These are phyloP conservation scores for Eupithecia vulgata DNA, from an alignment of 2,888 invertebrate species.

Conservation along the genomic window DNA sequence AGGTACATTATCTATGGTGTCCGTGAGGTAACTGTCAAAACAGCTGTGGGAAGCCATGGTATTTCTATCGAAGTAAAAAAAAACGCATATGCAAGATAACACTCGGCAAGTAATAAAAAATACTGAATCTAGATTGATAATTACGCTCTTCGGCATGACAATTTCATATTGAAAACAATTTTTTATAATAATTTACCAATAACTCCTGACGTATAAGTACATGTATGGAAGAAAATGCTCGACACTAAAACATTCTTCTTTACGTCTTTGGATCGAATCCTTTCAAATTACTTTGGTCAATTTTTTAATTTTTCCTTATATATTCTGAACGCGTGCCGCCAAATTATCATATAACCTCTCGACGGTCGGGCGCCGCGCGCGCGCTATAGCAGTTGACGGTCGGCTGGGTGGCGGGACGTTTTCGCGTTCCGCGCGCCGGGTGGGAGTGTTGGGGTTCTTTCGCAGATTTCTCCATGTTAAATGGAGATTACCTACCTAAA, in stretches of 20 bases:
- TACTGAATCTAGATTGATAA: not conserved
- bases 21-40: conserved; percentile 16
- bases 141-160: not conserved
- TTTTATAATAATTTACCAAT: not conserved
- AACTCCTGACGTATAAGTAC: too few relatives aligned
- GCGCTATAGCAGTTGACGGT: too few relatives aligned
- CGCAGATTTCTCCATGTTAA: too few relatives aligned
- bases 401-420: too few relatives aligned
- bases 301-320: conserved; percentile 29
- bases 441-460: too few relatives aligned
- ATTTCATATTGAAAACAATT: not conserved
- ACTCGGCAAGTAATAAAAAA: not conserved
- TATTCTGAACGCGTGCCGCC: conserved; percentile 54
- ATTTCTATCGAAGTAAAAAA: too few relatives aligned
- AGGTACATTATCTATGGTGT: conserved; percentile 16
- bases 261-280: not conserved
- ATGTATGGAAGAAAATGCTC: not conserved
- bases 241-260: not conserved
- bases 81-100: not conserved
- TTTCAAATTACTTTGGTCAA: conserved; percentile 29
- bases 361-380: too few relatives aligned
- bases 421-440: too few relatives aligned
- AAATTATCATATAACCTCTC: conserved; percentile 78
- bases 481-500: too few relatives aligned
- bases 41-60: conserved; percentile 7